Percentiles rank a stretch among this genome's conserved stretches.
Conservation (phyloP, 1,140 invertebrate species). For the Bombus polaris region DNA sequence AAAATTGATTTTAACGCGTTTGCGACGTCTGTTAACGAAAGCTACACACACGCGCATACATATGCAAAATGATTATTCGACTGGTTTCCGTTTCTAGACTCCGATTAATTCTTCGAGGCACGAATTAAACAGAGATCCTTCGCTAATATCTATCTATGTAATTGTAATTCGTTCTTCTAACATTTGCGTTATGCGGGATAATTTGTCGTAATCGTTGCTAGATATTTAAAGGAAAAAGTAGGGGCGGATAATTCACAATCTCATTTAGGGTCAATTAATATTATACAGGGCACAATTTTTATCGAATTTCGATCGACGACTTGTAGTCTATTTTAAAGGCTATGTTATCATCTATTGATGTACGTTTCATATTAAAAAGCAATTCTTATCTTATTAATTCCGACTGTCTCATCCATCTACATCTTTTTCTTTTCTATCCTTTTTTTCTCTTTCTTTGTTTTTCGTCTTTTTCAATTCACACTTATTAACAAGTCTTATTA, state of each 20-base stretch:
- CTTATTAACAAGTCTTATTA: not conserved
- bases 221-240: not conserved
- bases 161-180: slow-evolving; percentile 13
- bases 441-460: not conserved
- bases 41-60: not conserved
- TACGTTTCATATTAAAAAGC: slow-evolving; percentile 43
- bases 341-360: slow-evolving; percentile 45
- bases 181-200: slow-evolving; percentile 23
- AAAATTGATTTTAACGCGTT: slow-evolving; percentile 40
- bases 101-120: slow-evolving; percentile 23
- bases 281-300: slow-evolving; percentile 62
- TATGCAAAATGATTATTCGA: not conserved
- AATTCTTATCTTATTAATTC: slow-evolving; percentile 34
- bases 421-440: not conserved
- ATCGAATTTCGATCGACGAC: slow-evolving; percentile 39
- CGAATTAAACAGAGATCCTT: slow-evolving; percentile 14
- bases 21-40: not conserved
- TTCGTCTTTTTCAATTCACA: not conserved
- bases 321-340: slow-evolving; percentile 26
- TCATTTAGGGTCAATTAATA: slow-evolving; percentile 59
- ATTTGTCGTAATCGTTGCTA: slow-evolving; percentile 7
- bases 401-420: not conserved
- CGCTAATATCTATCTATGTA: not conserved
- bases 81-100: slow-evolving; percentile 24
- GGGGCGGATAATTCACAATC: not conserved